Base-by-base conservation (phyloP, 2,797 vertebrate genomes). In the Gobionotothen gibberifrons region DNA sequence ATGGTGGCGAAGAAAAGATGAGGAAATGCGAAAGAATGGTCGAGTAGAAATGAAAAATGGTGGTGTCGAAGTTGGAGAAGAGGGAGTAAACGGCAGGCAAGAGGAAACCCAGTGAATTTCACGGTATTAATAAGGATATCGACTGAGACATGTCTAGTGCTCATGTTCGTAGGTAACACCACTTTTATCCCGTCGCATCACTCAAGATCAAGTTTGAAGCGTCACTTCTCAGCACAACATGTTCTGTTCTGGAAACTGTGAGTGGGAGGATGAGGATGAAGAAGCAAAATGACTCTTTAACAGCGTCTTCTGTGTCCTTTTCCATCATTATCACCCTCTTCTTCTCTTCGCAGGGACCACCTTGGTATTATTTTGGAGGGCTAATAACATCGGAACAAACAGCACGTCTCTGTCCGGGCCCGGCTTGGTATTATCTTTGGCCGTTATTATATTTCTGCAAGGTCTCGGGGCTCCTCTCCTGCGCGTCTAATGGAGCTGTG, bases 231-330 rank as follows among this genome's bases (percentile, higher is more conserved):
- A 36, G 87, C 61, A 90, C 85, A 87, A 83, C 79, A 40, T 62
- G 88, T 91, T 87, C 87, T 72, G 77, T 84, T 83, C 78, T 55
- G 74, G 80, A 8, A 82, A 82, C 86, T 83, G 87, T 66, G 90
- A 90, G 90, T 87, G 81, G 87, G 89, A 89, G 84, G 82, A 87
- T 22, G 82, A 87, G 75, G 79, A 82, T 59, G 81, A 87, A 68
- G 82, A 87, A 74, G 53, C 72, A 65, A 78, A 78, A 88, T 87
- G 86, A 86, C 83, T 82, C 78, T 88, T 83, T 85, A 82, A 85
- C 85, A 91, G 78, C 83, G 83, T 85, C 76, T 56, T 82, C 76
- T 64, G 68, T 71, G 75, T 70, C 68, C 68, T 76, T 78, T 78
- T 69, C 79, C 69, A 39, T 81, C 82, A 75, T 66, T 63, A 84